Percentiles rank a stretch among this genome's conserved stretches.
phyloP scores from a whole-genome alignment of 92 coral and sea anemone genomes.

The Phenganax subtilis region DNA sequence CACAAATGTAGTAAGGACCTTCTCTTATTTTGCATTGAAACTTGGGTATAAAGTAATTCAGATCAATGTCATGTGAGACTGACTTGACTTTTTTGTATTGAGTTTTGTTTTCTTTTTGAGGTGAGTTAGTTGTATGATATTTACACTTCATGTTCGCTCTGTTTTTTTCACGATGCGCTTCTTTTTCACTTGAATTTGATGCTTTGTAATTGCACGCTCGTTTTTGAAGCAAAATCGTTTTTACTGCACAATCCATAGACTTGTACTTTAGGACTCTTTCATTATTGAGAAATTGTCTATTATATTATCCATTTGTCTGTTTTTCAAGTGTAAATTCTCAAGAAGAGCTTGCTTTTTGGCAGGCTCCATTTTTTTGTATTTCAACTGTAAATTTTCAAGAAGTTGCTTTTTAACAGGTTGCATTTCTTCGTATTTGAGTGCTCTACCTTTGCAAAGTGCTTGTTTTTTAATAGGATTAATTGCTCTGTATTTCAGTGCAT shows the following conservation, averaged over 20 bases:
- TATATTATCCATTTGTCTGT: constrained; percentile 27
- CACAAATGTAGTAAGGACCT: constrained; percentile 15
- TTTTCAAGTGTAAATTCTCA: not conserved
- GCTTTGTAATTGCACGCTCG: constrained; percentile 35
- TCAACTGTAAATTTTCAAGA: not conserved
- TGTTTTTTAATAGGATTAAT: constrained; percentile 16
- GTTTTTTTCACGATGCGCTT: not conserved
- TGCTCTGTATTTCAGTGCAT: not conserved
- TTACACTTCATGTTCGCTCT: not conserved
- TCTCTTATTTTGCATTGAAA: constrained; percentile 4
- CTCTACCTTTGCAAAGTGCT: not conserved
- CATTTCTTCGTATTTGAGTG: not conserved
- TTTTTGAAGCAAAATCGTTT: not conserved
- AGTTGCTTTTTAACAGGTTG: not conserved
- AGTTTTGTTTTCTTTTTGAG: not conserved
- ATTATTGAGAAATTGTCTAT: not conserved
- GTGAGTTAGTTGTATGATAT: constrained; percentile 1
- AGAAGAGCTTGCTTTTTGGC: not conserved
- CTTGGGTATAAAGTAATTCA: not conserved
- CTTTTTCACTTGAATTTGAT: constrained; percentile 33
- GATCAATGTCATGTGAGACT: not conserved
- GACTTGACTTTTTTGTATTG: not conserved
- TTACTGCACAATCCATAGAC: too few species aligned
- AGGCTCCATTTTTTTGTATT: not conserved
- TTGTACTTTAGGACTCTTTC: too few species aligned